Base-by-base conservation (phyloP, 2,113 vertebrate genomes). In the Mystacornis crossleyi region DNA sequence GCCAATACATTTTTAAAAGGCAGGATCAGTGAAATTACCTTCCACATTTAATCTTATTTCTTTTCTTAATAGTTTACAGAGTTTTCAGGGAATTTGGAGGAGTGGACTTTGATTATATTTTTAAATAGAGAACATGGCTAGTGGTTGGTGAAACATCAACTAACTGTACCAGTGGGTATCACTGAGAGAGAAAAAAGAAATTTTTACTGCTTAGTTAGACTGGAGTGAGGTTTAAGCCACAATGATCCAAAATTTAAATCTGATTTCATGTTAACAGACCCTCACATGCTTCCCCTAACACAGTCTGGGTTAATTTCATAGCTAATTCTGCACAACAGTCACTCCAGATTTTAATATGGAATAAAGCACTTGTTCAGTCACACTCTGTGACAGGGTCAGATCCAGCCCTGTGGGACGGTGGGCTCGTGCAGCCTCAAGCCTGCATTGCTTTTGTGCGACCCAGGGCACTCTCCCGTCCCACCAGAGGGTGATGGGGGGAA, bases 191-290 rank as follows among this genome's bases (percentile, higher is more conserved):
- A 54, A 82, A 34, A 81, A 73, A 38, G 8, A 64, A 45, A n/a
- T 7, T 24, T 70, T 18, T 50, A 21, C 38, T 53, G n/a, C 82
- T 93, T 55, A 80, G 42, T 55, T 93, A 92, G 66, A 50, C 74
- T 92, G 29, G 26, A 96, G 62, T 79, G 57, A 77, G 24, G 15
- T 18, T 95, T 78, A 94, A 97, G 58, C 26, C 26, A 10, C 69
- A 93, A 90, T 33, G 48, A 96, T 87, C 40, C 48, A 67, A 81
- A 92, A 92, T 81, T 95, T 85, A 86, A 95, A 96, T 93, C 66
- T 53, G 19, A 61, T 94, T 82, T 64, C 87, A n/a, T 66, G 34
- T 90, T 95, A 97, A 50, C 34, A 94, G 78, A 29, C 60, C 53
- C 74, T 94, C n/a, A 78, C 80, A 65, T 86, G 61, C 58, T 96